Conservation (phyloP, 2,888 invertebrate genomes). For the Acrobasis suavella region DNA sequence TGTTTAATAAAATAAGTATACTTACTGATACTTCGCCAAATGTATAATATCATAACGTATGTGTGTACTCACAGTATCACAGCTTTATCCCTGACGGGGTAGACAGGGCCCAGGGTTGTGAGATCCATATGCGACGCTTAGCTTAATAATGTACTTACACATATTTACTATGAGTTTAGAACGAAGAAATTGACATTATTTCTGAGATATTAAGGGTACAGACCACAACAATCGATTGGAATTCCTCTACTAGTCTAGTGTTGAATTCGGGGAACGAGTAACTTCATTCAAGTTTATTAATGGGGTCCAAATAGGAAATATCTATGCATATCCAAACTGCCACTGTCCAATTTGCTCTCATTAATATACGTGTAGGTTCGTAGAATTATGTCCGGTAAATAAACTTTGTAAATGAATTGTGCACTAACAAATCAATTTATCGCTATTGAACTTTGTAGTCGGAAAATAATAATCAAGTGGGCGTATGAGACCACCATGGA, state of each 20-base stretch:
- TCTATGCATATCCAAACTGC: conserved; percentile 13
- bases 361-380: conserved; percentile 9
- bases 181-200: too few species aligned
- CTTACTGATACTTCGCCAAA: too few species aligned
- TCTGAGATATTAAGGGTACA: too few species aligned
- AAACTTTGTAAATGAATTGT: conserved; percentile 11
- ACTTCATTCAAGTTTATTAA: conserved; percentile 10
- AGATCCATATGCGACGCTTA: too few species aligned
- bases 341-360: conserved; percentile 1
- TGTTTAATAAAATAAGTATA: too few species aligned
- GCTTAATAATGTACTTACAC: too few species aligned
- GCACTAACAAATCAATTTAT: conserved; percentile 13
- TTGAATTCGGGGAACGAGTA: background rate
- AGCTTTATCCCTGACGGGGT: too few species aligned
- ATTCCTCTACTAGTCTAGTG: conserved; percentile 2
- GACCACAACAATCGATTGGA: background rate
- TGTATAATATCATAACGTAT: too few species aligned
- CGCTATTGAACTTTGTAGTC: conserved; percentile 14
- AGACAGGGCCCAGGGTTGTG: too few species aligned
- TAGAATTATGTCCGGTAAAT: conserved; percentile 13
- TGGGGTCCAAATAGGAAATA: conserved; percentile 15
- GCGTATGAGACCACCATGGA: conserved; percentile 4
- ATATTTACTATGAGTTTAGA: too few species aligned
- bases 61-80: too few species aligned
- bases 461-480: conserved; percentile 18